Base-by-base conservation (phyloP, 2,113 vertebrate genomes). In the Salvelinus namaycush region DNA sequence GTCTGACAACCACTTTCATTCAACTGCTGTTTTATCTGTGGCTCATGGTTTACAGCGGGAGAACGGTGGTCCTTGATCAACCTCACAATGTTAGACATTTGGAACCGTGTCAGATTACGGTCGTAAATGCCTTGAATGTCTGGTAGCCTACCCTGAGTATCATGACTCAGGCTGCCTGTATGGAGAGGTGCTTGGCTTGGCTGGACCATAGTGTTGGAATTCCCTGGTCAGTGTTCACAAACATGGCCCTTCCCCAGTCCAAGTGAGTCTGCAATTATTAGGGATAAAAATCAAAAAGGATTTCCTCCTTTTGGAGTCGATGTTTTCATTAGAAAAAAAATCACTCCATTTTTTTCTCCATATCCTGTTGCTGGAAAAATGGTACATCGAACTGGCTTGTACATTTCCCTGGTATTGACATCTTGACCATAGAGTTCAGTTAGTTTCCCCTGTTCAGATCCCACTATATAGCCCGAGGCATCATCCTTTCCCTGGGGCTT, bases 261-360 rank as follows among this genome's bases (percentile, higher is more conserved):
- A 14, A 73, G n/a, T 64, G 48, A 20, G 59, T 57, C 70, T 48
- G 51, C 44, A 71, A 29, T 59, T 57, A 75, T 69, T 64, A 26
- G 4, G 68, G 39, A 64, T 70, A 77, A 72, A 71, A 62, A 75
- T 74, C 68, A 65, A 24, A 20, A 6, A 14, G 54, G 39, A 68
- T 75, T 73, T 64, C 31, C 69, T 31, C 22, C 9, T 68, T 14
- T 77, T 44, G 20, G 70, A 34, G 39, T 74, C 20, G 65, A 68
- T 70, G 62, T 78, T 79, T 68, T 68, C 51, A 27, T 75, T 77
- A 27, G 51, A 73, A 64, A 80, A 80, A 76, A 13, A 80, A 76
- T 31, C 26, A 31, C 14, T 14, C 16, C 16, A 26, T 2, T 8
- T 20, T 16, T n/a, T 68, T 34, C 5, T 34, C 66, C 5, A 5